Evolutionary conservation across 2,113 vertebrate genomes (phyloP).

Genomic region (Dromaius novaehollandiae): DNA sequence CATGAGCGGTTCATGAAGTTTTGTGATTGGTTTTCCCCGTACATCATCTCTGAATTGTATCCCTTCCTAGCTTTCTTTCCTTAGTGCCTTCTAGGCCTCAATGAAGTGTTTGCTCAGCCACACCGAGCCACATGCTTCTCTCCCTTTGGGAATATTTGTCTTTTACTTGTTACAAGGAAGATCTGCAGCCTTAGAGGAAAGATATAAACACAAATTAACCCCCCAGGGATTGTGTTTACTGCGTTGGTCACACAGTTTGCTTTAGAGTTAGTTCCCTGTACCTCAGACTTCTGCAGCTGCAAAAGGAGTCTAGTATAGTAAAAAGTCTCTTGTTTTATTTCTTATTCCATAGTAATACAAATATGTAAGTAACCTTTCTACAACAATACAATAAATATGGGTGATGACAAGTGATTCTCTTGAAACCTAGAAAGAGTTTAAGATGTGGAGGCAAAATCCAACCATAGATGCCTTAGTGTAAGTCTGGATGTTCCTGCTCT

Average conservation of each 20-base stretch:
- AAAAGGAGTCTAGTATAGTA: neutral
- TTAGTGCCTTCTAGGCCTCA: neutral
- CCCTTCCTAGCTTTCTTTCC: fast-evolving
- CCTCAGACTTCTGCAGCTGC: neutral
- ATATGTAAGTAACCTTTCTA: neutral
- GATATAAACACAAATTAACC: conserved; percentile 50
- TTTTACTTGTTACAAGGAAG: conserved; percentile 66
- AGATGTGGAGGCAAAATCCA: neutral
- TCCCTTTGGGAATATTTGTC: conserved; percentile 84
- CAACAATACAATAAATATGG: fast-evolving
- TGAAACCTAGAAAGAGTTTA: neutral
- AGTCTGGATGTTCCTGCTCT: neutral
- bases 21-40: neutral
- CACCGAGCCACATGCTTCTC: neutral
- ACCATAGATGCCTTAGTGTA: too few species aligned
- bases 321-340: neutral
- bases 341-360: neutral
- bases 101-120: neutral
- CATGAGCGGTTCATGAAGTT: neutral
- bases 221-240: conserved; percentile 16
- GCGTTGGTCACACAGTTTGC: neutral
- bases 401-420: neutral
- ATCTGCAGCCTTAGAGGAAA: conserved; percentile 60
- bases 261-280: neutral
- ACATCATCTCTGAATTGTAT: neutral